Percentiles rank a stretch among this genome's conserved stretches.
phyloP scores from a whole-genome alignment of 2,797 vertebrate genomes.

The Okamejei kenojei region DNA sequence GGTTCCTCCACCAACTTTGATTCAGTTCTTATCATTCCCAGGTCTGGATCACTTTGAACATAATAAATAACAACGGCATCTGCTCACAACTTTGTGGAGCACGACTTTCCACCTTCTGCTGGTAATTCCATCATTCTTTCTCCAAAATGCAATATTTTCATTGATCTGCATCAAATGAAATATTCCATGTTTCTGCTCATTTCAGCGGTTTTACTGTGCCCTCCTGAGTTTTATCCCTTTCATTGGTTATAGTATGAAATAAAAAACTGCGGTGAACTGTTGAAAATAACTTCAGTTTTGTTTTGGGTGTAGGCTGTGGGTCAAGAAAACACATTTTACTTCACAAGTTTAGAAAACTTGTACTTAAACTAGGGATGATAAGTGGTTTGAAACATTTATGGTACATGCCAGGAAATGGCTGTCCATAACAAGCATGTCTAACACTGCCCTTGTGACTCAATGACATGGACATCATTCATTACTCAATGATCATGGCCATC shows the following conservation, averaged over 20 bases:
- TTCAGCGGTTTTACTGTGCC: not conserved
- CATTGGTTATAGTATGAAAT: not conserved
- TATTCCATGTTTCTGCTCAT: not conserved
- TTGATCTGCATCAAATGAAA: not conserved
- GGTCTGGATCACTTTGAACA: not conserved
- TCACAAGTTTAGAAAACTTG: not conserved
- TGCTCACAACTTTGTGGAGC: not conserved
- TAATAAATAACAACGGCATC: not conserved
- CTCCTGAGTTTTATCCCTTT: not conserved
- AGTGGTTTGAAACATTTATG: too few relatives aligned
- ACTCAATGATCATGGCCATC: too few relatives aligned
- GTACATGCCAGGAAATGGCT: too few relatives aligned
- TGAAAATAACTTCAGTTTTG: not conserved
- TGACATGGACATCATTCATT: too few relatives aligned
- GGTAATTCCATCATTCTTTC: not conserved
- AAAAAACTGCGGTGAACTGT: not conserved
- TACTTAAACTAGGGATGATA: not conserved
- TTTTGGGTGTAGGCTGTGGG: not conserved
- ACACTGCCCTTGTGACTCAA: too few relatives aligned
- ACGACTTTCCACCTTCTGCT: not conserved
- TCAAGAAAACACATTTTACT: not conserved
- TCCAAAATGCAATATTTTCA: not conserved
- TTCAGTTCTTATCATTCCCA: not conserved
- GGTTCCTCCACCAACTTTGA: too few relatives aligned
- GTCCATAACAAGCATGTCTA: too few relatives aligned